phyloP scores from a whole-genome alignment of 2,113 vertebrate species.

The Chrysemys picta region DNA sequence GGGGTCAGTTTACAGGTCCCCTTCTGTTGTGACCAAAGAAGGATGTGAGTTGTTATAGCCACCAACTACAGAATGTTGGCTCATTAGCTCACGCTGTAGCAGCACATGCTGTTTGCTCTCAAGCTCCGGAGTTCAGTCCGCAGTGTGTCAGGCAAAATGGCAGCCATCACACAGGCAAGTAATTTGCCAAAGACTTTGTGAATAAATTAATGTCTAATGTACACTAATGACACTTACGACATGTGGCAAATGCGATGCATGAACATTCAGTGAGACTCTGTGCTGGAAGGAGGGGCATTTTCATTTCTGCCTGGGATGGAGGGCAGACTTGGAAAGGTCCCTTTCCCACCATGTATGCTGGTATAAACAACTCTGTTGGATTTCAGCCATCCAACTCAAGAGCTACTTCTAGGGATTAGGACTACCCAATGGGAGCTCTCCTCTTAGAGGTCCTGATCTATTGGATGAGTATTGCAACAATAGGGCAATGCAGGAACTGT shows the following conservation, averaged over 20 bases:
- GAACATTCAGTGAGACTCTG: background rate
- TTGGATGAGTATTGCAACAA: background rate
- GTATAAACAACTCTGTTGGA: background rate
- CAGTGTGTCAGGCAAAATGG: no score
- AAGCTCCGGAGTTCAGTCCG: no score
- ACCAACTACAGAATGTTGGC: no score
- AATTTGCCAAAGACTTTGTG: background rate
- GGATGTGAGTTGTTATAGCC: no score
- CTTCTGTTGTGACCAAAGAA: no score
- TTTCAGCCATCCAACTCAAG: no score
- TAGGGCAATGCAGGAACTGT: background rate
- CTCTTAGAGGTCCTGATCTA: background rate
- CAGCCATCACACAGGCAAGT: background rate
- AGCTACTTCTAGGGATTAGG: accelerated
- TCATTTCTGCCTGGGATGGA: background rate
- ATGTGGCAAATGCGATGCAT: background rate
- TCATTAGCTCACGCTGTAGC: no score
- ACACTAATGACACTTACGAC: background rate
- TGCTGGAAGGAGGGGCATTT: background rate
- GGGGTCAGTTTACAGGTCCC: no score
- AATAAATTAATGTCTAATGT: background rate
- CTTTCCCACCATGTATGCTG: background rate
- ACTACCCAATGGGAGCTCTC: background rate
- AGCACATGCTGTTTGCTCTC: no score
- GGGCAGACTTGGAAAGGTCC: background rate